Base-by-base conservation (phyloP, 2,888 invertebrate species). In the Adelphocoris suturalis region DNA sequence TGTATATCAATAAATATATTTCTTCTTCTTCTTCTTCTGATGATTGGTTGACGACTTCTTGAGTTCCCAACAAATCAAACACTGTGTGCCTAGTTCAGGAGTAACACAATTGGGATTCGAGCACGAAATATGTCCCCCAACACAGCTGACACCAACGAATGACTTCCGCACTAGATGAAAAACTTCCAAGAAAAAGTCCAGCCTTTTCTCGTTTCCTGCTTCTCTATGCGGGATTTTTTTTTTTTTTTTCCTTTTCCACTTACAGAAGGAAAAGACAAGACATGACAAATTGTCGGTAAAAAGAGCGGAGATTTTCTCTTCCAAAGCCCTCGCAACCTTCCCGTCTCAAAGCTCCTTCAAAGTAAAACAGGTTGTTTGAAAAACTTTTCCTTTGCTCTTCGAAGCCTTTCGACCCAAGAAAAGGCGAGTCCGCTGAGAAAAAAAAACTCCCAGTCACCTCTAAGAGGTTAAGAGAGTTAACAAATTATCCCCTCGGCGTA, bases 401-500 rank as follows among this genome's bases (percentile, higher is more conserved):
- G 37, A 37, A 9, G 81, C 52, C 46, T 81, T 19, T 27, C 76
- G 23, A 76, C 76, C 27, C 13, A 19, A 76, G 37, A 76, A 57
- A 55, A 57, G 57, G 16, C 57, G n/a, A n/a, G 7, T 23, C 23
- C 16, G 16, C 52, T 11, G 11, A 52, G 52, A 52, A 52, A 52
- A 52, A 16, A 27, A 27, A 68, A 68, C 68, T 13, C 13, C 47
- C 16, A 78, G 37, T n/a, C 16, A 16, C 82, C 27, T 48, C 52
- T 5, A 27, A 48, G 23, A 52, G 82, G 82, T 47, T 82, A 47
- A 82, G 47, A 46, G 78, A 78, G 28, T 82, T 82, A 82, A 82
- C 82, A 82, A 82, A 82, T 82, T 82, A 82, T 82, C 52, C 82
- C 82, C 52, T 46, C 7, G n/a, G 82, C 82, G 82, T 52, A 52